Conservation (phyloP, 1,140 invertebrate genomes). For the Zaprionus camerounensis region DNA sequence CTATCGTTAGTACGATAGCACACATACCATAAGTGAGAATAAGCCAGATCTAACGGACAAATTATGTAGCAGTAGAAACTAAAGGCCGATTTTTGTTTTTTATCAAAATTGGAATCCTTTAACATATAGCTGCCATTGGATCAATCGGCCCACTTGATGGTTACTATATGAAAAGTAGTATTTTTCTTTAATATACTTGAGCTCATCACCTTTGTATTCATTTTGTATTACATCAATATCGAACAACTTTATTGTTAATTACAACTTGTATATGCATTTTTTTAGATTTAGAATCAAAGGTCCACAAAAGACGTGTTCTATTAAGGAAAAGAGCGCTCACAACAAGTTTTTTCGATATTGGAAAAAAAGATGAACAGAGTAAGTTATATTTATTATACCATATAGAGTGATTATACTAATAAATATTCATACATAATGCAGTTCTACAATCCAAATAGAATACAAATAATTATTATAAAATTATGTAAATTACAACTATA, state of each 20-base stretch:
- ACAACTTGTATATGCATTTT: neutral
- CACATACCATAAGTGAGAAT: no score
- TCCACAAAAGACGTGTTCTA: slow-evolving; percentile 89
- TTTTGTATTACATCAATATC: no score
- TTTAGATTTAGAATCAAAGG: slow-evolving; percentile 85
- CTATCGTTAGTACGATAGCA: no score
- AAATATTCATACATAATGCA: neutral
- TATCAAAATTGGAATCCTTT: no score
- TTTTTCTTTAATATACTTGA: no score
- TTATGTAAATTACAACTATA: neutral
- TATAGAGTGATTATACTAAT: neutral
- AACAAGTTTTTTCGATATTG: slow-evolving; percentile 92
- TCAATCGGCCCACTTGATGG: no score
- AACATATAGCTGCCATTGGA: no score
- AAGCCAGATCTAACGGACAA: no score
- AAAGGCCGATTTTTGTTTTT: neutral
- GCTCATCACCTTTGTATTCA: no score
- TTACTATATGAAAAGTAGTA: no score
- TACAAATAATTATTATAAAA: neutral
- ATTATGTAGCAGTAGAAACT: no score
- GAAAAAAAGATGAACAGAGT: slow-evolving; percentile 89
- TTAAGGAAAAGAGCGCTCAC: slow-evolving; percentile 93
- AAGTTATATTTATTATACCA: slow-evolving; percentile 75
- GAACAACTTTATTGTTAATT: no score
- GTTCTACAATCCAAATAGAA: neutral